A percentile compares a stretch with the other conserved stretches of the same genome.
Evolutionary conservation across 2,797 vertebrate genomes (phyloP).

Genomic region (Anabas testudineus): DNA sequence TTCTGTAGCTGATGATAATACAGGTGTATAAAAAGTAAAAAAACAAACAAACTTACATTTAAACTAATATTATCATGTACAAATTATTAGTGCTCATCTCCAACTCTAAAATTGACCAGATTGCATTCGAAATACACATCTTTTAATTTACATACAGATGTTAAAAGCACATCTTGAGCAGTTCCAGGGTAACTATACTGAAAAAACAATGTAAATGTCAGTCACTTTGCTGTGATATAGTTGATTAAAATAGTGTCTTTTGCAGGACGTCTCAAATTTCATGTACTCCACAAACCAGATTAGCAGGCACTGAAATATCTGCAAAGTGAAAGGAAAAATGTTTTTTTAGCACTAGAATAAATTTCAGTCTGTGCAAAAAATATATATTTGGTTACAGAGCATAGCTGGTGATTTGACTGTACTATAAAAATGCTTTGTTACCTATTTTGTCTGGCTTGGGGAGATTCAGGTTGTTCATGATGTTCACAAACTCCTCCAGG

Average conservation of each 20-base stretch:
- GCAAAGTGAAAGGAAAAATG: conserved; percentile 42
- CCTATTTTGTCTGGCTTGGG: conserved; percentile 88
- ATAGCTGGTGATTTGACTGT: too few relatives aligned
- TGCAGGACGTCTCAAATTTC: conserved; percentile 69
- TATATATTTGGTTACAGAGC: too few relatives aligned
- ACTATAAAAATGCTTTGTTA: conserved; percentile 34
- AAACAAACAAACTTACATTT: too few relatives aligned
- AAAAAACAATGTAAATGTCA: neutral
- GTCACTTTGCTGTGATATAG: conserved; percentile 9
- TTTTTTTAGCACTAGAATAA: neutral
- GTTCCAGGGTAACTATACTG: conserved; percentile 10
- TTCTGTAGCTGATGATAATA: too few relatives aligned
- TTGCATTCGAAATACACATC: neutral
- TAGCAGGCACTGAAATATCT: conserved; percentile 91
- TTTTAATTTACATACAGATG: neutral
- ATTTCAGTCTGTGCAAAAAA: neutral
- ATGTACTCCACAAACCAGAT: conserved; percentile 92
- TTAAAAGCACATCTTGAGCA: conserved; percentile 22
- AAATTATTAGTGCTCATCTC: too few relatives aligned
- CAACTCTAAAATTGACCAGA: too few relatives aligned
- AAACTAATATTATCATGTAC: too few relatives aligned
- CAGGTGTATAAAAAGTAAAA: too few relatives aligned
- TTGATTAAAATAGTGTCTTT: conserved; percentile 13
- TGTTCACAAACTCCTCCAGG: conserved; percentile 85
- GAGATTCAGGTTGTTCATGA: conserved; percentile 92